Conservation (phyloP, 2,888 invertebrate species). For the Pyrrhosoma nymphula region DNA sequence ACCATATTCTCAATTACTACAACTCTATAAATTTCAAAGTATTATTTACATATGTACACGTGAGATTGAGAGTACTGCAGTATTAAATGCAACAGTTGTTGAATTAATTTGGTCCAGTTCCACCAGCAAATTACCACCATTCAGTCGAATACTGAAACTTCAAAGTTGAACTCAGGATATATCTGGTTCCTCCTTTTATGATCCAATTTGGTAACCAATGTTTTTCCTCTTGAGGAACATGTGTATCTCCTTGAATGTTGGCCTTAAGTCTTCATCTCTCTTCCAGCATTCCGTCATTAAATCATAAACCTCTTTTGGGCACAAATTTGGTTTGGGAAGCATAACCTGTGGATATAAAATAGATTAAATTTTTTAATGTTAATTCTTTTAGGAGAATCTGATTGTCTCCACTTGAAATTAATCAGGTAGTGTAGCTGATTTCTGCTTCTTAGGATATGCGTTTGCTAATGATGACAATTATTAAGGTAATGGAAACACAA, state of each 20-base stretch:
- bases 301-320: constrained; percentile 87
- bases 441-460: too few species aligned
- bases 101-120: constrained; percentile 59
- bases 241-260: constrained; percentile 85
- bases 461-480: too few species aligned
- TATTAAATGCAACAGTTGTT: constrained; percentile 37
- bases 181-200: constrained; percentile 25
- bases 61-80: constrained; percentile 45
- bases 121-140: constrained; percentile 42
- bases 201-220: constrained; percentile 79
- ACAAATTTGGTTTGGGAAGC: constrained; percentile 87
- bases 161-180: neutral
- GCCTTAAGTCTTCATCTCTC: constrained; percentile 81
- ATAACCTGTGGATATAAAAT: constrained; percentile 77
- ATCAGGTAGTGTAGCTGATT: too few species aligned
- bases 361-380: neutral
- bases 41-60: constrained; percentile 53
- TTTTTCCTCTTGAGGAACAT: constrained; percentile 84
- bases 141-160: neutral
- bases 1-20: constrained; percentile 54
- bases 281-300: constrained; percentile 87
- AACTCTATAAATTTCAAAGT: neutral
- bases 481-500: too few species aligned
- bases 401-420: too few species aligned
- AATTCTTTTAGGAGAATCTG: too few species aligned